Evolutionary conservation across 2,113 vertebrate species (phyloP).

Genomic region (Clarias gariepinus): DNA sequence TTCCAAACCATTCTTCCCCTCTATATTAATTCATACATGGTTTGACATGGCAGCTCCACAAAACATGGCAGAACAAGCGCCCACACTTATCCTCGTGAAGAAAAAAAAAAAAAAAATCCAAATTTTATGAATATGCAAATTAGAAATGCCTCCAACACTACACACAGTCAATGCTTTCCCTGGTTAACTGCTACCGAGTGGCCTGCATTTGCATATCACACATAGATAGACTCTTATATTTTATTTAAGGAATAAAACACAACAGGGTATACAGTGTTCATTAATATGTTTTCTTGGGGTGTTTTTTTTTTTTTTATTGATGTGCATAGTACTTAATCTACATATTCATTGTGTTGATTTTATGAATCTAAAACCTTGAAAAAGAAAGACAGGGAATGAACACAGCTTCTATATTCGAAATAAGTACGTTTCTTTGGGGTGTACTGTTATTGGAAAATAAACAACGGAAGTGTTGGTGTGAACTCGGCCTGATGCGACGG

Average conservation of each 20-base stretch:
- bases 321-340: background rate
- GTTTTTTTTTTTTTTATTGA: background rate
- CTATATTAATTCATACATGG: conserved; percentile 12
- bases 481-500: background rate
- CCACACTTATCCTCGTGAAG: conserved; percentile 15
- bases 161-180: background rate
- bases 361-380: background rate
- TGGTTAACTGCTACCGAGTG: background rate
- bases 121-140: conserved; percentile 17
- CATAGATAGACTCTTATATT: background rate
- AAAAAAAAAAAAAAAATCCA: background rate
- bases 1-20: background rate
- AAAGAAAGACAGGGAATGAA: background rate
- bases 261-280: too few relatives aligned
- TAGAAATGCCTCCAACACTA: conserved; percentile 12
- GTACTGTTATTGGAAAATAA: background rate
- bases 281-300: background rate
- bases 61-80: conserved; percentile 22
- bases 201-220: conserved; percentile 10
- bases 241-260: background rate
- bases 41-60: conserved; percentile 23
- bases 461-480: background rate
- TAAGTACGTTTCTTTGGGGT: background rate
- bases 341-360: background rate
- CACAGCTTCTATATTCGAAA: background rate